Evolutionary conservation across 2,888 invertebrate species (phyloP).

Genomic region (Amphipyra berbera): DNA sequence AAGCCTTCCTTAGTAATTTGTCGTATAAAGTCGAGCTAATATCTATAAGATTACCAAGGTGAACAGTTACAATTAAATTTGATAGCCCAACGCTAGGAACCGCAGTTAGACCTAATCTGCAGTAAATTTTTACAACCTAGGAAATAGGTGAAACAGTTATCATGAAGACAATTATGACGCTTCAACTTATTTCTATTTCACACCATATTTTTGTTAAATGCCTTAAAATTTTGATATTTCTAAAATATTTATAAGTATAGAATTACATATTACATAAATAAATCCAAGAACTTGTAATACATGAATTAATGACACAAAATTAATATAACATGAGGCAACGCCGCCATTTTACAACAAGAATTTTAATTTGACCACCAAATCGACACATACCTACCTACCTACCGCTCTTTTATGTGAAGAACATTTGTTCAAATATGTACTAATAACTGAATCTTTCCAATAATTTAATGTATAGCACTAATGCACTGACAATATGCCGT

Average conservation of each 20-base stretch:
- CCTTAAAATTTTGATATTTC: no score
- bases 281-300: neutral
- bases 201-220: no score
- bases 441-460: slow-evolving; percentile 10
- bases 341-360: slow-evolving; percentile 10
- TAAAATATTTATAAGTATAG: no score
- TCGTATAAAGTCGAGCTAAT: no score
- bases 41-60: neutral
- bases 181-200: no score
- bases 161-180: no score
- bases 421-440: slow-evolving; percentile 41
- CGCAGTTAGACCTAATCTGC: neutral
- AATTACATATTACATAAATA: no score
- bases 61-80: slow-evolving; percentile 7
- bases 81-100: slow-evolving; percentile 1
- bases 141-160: neutral
- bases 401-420: slow-evolving; percentile 9
- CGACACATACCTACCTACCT: neutral
- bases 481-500: slow-evolving; percentile 19
- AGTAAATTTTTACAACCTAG: slow-evolving; percentile 2
- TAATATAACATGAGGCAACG: neutral
- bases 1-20: no score
- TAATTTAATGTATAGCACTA: slow-evolving; percentile 12
- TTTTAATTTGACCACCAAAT: slow-evolving; percentile 31
- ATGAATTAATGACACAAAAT: slow-evolving; percentile 1